Base-by-base conservation (phyloP, 2,797 vertebrate genomes). In the Synaphobranchus kaupii region DNA sequence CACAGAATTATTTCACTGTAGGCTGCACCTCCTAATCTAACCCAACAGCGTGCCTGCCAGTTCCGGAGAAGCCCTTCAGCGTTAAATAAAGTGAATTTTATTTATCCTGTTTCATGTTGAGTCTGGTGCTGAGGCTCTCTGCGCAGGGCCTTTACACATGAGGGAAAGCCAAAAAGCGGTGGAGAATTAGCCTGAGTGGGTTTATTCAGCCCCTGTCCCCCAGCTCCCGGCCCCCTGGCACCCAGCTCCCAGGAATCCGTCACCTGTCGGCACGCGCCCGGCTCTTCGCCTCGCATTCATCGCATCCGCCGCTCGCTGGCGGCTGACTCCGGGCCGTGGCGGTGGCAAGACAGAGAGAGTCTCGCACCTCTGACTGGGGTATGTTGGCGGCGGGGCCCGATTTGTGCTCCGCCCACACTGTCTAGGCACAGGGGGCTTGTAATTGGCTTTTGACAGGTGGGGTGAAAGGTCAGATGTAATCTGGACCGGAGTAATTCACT, bases 401-500 rank as follows among this genome's bases (percentile, higher is more conserved):
- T 2, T 52, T 28, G 48, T 13, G 58, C 17, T 10, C 83, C 48
- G 15, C 25, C 1, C n/a, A 13, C 7, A 28, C 15, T 0, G 50
- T 15, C 25, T 12, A 9, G 2, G 28, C 81, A 83, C 82, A 31
- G 63, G 85, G 89, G 84, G 13, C n/a, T 73, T 87, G 68, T 90
- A 89, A 93, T 90, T 90, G 89, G 90, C 92, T 90, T 92, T 34
- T 94, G 94, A 95, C 94, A 94, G 93, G 90, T 84, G 89, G 92
- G 94, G 94, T 95, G 88, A 96, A 88, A 90, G 94, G 93, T 96
- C 94, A 95, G 94, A 96, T 96, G 92, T 92, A 95, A 95, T 96
- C 95, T 93, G 93, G 90, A 90, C 92, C 91, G 94, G 90, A 93
- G 93, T 95, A 95, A 95, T 96, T 95, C 92, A 90, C 90, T 91